Base-by-base conservation (phyloP, 2,797 vertebrate genomes). In the Adelosebastes latens region DNA sequence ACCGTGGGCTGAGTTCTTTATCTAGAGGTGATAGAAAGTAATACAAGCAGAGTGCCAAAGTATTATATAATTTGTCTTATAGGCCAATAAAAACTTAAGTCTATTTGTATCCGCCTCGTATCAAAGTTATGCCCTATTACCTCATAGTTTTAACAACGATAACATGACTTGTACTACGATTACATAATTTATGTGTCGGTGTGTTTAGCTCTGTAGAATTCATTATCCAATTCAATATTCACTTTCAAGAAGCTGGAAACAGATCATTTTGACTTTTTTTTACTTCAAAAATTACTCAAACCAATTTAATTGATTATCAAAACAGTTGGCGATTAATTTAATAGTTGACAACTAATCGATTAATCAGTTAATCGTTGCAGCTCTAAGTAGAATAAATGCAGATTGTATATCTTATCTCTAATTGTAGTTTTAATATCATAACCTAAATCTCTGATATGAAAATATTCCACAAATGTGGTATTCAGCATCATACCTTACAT, bases 21-120 rank as follows among this genome's bases (percentile, higher is more conserved):
- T 79, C 68, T 67, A 14, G 29, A 71, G 60, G 71, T 27, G 72
- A 32, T 34, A 65, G 64, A 70, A 8, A 49, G 70, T 49, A 52
- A 80, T 18, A 69, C 36, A 9, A 46, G 8, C 5, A 36, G 5
- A 24, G 10, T 52, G 72, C 32, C 61, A 46, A 29, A 56, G 27
- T 27, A 27, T 70, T 34, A 68, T 55, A 8, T 72, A 2, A 66
- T 65, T 14, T 62, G 34, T 73, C 5, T 52, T 62, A 61, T 72
- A 65, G 14, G 27, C 61, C 34, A 72, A 67, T 64, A 64, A 68
- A 8, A 55, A 34, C 16, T 25, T 31, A 7, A 75, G 1, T n/a
- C 52, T 60, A 52, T 63, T 36, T 71, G 8, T 27, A n/a, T 75
- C 25, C 46, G 12, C 10, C 31, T 73, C 5, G 5, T 11, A 2